Evolutionary conservation across 2,113 vertebrate species (phyloP).

Genomic region (Gopherus flavomarginatus): DNA sequence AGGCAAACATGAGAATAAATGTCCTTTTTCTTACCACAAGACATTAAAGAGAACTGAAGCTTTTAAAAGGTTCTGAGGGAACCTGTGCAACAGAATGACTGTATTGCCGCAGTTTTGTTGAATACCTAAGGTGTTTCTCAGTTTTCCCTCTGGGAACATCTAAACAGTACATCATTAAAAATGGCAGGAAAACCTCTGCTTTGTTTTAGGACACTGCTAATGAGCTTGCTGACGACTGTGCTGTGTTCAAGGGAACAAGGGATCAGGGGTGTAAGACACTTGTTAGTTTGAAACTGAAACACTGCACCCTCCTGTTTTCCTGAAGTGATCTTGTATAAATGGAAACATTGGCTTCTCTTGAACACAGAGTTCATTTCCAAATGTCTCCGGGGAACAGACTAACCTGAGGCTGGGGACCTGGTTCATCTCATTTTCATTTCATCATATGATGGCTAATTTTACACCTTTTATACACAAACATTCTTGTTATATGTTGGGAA

Average conservation of each 20-base stretch:
- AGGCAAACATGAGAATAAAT: background rate
- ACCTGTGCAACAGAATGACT: background rate
- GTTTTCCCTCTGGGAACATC: background rate
- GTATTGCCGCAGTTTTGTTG: background rate
- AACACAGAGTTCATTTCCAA: background rate
- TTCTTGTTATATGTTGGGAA: background rate
- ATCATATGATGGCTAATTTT: background rate
- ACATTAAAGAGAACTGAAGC: background rate
- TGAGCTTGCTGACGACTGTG: background rate
- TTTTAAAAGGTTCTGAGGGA: background rate
- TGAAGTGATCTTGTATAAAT: background rate
- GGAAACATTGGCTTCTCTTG: background rate
- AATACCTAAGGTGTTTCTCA: background rate
- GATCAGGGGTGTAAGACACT: fast-evolving
- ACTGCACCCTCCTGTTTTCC: background rate
- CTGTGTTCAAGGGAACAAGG: background rate
- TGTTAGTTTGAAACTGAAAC: background rate
- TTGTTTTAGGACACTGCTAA: slow-evolving; percentile 27
- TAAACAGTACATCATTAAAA: background rate
- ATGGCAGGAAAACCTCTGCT: background rate
- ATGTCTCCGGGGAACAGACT: background rate
- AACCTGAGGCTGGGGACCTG: fast-evolving
- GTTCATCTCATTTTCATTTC: background rate
- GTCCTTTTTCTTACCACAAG: background rate
- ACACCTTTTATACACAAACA: background rate